Conservation (phyloP, 2,113 vertebrate species). For the Calidris pugnax region DNA sequence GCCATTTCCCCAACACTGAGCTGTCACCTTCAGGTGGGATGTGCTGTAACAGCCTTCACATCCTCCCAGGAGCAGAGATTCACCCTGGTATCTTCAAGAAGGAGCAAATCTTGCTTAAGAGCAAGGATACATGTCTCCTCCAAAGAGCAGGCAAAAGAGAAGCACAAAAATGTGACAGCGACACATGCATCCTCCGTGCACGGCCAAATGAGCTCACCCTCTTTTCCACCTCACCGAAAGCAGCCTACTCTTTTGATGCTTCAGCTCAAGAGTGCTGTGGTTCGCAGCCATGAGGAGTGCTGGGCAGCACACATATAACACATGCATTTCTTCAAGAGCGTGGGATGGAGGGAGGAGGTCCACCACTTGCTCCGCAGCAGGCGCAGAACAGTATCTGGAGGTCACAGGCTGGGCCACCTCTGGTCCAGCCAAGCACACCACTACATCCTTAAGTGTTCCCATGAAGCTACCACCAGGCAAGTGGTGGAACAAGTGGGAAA, state of each 20-base stretch:
- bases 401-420: background rate
- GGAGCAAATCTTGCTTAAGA: background rate
- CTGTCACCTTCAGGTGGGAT: background rate
- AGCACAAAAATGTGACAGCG: background rate
- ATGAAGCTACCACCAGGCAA: background rate
- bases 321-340: background rate
- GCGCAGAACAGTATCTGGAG: background rate
- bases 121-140: background rate
- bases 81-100: background rate
- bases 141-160: background rate
- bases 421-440: background rate
- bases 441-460: background rate
- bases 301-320: background rate
- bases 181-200: background rate
- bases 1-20: background rate
- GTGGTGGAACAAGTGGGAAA: background rate
- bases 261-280: rapidly evolving
- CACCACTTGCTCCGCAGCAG: background rate
- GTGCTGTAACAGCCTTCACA: rapidly evolving
- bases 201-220: background rate
- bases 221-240: background rate
- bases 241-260: background rate
- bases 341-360: rapidly evolving
- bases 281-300: background rate
- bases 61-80: background rate